Evolutionary conservation across 2,113 vertebrate genomes (phyloP).

Genomic region (Perca flavescens): DNA sequence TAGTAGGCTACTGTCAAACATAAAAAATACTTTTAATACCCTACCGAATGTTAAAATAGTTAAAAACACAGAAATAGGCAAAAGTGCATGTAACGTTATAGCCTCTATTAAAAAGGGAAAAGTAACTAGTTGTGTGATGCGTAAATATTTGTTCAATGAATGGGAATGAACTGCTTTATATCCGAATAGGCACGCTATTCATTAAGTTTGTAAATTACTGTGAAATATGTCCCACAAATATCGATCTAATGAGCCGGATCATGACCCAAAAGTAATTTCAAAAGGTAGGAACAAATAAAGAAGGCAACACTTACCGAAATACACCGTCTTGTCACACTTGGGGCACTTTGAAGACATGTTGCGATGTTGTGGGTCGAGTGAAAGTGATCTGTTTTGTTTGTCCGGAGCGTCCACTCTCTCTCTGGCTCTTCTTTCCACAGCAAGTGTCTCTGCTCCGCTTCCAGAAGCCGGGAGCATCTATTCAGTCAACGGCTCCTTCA

Average conservation of each 20-base stretch:
- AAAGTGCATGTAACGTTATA: not conserved
- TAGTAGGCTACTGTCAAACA: not conserved
- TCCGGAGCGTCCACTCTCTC: conserved; percentile 2
- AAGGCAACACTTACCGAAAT: conserved; percentile 89
- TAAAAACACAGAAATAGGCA: not conserved
- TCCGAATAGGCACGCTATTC: not conserved
- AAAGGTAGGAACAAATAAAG: not conserved
- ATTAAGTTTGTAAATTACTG: not conserved
- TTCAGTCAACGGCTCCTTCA: conserved; percentile 52
- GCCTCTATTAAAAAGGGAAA: not conserved
- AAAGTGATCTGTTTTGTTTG: conserved; percentile 34
- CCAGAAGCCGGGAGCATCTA: conserved; percentile 66
- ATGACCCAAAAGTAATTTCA: conserved; percentile 30
- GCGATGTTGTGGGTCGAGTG: conserved; percentile 26
- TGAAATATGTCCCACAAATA: conserved; percentile 1
- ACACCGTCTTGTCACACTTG: conserved; percentile 96
- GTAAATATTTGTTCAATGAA: conserved; percentile 17
- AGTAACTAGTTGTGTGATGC: not conserved
- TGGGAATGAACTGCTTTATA: not conserved
- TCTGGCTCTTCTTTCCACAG: conserved; percentile 43
- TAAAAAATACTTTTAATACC: not conserved
- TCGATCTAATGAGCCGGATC: not conserved
- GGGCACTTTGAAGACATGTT: conserved; percentile 96
- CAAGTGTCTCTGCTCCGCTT: conserved; percentile 64
- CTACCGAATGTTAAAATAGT: not conserved